phyloP scores from a whole-genome alignment of 2,797 vertebrate species.

The Lindbergichthys nudifrons region DNA sequence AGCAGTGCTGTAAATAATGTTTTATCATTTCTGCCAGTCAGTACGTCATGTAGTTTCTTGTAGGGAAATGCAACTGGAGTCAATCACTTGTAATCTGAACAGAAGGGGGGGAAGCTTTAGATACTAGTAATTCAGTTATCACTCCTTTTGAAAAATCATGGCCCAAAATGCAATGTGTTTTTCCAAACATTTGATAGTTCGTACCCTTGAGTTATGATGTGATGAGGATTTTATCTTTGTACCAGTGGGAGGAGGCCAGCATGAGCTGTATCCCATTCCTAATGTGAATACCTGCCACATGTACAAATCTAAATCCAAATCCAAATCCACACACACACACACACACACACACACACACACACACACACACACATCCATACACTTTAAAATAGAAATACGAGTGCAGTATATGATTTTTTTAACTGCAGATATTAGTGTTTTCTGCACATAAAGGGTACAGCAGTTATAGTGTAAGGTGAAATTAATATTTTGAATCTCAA shows the following conservation, averaged over 20 bases:
- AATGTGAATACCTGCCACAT: slow-evolving; percentile 38
- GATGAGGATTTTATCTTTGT: slow-evolving; percentile 55
- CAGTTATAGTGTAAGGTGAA: slow-evolving; percentile 27
- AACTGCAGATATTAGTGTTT: slow-evolving; percentile 28
- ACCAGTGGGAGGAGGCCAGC: slow-evolving; percentile 13
- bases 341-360: neutral
- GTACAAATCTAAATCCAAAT: slow-evolving; percentile 1
- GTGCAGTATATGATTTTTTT: slow-evolving; percentile 22
- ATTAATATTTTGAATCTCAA: too few relatives aligned
- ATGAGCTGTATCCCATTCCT: slow-evolving; percentile 23
- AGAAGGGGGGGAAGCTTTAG: slow-evolving; percentile 13
- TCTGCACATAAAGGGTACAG: slow-evolving; percentile 30
- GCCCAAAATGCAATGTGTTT: slow-evolving; percentile 8
- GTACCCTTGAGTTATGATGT: slow-evolving; percentile 37
- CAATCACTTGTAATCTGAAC: slow-evolving; percentile 55
- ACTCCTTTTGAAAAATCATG: slow-evolving; percentile 21
- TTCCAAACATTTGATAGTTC: slow-evolving; percentile 25
- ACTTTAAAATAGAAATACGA: slow-evolving; percentile 2
- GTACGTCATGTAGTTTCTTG: slow-evolving; percentile 17
- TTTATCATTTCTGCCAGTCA: slow-evolving; percentile 39
- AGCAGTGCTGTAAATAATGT: slow-evolving; percentile 30
- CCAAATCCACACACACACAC: neutral
- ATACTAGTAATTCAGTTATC: slow-evolving; percentile 54
- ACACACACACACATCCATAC: neutral
- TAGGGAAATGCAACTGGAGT: slow-evolving; percentile 57